A percentile compares a stretch with the other conserved stretches of the same genome.
Conservation (phyloP, 2,113 vertebrate genomes). For the Thalassoma bifasciatum region DNA sequence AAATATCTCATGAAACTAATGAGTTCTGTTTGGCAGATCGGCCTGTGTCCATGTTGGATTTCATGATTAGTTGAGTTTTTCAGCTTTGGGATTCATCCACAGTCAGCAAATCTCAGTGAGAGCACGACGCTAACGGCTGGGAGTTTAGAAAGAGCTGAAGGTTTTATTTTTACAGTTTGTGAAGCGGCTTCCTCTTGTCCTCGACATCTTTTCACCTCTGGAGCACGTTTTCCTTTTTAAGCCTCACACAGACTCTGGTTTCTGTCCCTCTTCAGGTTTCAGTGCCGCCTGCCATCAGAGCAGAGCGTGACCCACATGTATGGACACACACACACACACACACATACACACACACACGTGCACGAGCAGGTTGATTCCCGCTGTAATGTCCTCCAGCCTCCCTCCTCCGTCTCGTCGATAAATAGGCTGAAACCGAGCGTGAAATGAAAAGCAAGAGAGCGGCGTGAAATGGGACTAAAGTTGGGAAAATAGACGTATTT, state of each 20-base stretch:
- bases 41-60: neutral
- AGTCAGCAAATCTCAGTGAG: neutral
- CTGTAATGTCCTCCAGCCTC: conserved; percentile 55
- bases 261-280: neutral
- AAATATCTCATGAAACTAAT: neutral
- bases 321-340: conserved; percentile 24
- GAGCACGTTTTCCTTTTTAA: neutral
- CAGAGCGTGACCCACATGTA: neutral
- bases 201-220: neutral
- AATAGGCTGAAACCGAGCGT: conserved; percentile 80
- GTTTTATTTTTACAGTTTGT: neutral
- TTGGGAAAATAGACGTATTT: conserved; percentile 75
- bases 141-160: too few species aligned
- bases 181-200: too few species aligned
- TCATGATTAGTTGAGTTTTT: neutral
- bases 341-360: conserved; percentile 9
- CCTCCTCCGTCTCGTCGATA: conserved; percentile 71
- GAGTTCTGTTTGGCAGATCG: neutral
- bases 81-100: neutral
- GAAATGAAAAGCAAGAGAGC: conserved; percentile 79
- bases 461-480: conserved; percentile 76
- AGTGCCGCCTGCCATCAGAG: neutral
- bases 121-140: neutral
- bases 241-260: neutral
- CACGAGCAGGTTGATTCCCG: conserved; percentile 33